Conservation (phyloP, 2,797 vertebrate species). For the Hybognathus amarus region DNA sequence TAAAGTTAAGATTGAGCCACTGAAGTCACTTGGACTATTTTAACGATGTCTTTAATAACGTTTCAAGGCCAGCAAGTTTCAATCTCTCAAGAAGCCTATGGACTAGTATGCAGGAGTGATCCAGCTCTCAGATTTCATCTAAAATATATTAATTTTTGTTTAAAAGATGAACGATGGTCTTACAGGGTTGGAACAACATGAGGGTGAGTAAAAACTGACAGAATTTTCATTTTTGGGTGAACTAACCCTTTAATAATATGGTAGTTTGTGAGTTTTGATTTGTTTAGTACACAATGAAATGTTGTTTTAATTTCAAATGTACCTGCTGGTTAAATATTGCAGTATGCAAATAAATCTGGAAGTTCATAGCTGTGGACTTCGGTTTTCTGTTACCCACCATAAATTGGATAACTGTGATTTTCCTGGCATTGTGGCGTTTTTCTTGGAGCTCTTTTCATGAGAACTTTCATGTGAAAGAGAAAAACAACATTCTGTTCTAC, state of each 20-base stretch:
- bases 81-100: no score
- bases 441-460: constrained; percentile 14
- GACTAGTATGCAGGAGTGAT: no score
- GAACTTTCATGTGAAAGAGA: background rate
- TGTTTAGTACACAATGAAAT: background rate
- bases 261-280: background rate
- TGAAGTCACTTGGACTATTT: no score
- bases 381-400: constrained; percentile 14
- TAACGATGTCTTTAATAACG: no score
- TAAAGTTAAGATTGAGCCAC: no score
- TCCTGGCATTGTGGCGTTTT: constrained; percentile 34
- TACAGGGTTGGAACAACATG: no score
- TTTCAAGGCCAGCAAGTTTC: no score
- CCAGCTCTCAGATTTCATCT: no score
- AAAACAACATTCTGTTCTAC: background rate
- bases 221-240: no score
- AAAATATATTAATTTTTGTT: no score
- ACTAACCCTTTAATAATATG: background rate
- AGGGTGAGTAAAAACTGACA: no score
- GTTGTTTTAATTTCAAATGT: background rate
- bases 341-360: constrained; percentile 18
- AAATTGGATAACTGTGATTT: constrained; percentile 31
- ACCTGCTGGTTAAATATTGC: constrained; percentile 8
- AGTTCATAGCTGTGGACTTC: background rate
- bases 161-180: no score